Evolutionary conservation across 2,797 vertebrate genomes (phyloP).

Genomic region (Bryconaethiops microstoma): DNA sequence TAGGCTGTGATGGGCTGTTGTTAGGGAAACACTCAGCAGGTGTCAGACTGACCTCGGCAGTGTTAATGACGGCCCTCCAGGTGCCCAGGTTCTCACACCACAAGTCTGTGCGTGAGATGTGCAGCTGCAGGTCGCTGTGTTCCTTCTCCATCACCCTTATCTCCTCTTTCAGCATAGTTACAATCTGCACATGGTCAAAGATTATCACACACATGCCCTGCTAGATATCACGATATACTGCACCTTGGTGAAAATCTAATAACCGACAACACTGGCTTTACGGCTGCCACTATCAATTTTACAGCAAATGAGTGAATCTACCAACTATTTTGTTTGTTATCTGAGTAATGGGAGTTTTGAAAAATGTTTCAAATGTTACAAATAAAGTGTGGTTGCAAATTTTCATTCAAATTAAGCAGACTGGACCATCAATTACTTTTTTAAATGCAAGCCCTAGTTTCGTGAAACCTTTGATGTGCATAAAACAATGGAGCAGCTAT

Average conservation of each 20-base stretch:
- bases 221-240: too few relatives aligned
- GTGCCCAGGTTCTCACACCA: slow-evolving; percentile 97
- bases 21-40: neutral
- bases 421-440: too few relatives aligned
- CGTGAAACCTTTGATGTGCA: too few relatives aligned
- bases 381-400: too few relatives aligned
- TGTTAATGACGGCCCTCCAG: slow-evolving; percentile 89
- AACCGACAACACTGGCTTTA: neutral
- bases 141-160: slow-evolving; percentile 93
- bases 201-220: neutral
- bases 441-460: too few relatives aligned
- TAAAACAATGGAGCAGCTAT: too few relatives aligned
- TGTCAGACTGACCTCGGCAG: slow-evolving; percentile 81
- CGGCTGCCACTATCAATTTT: too few relatives aligned
- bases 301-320: too few relatives aligned
- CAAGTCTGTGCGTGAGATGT: slow-evolving; percentile 93
- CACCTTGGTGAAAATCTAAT: neutral
- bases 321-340: too few relatives aligned
- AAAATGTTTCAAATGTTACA: too few relatives aligned
- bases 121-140: slow-evolving; percentile 90
- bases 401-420: too few relatives aligned
- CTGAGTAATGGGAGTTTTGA: too few relatives aligned
- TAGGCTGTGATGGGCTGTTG: neutral
- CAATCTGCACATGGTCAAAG: slow-evolving; percentile 76
- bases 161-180: slow-evolving; percentile 93